Evolutionary conservation across 2,888 invertebrate species (phyloP).

Genomic region (Axea sp.): DNA sequence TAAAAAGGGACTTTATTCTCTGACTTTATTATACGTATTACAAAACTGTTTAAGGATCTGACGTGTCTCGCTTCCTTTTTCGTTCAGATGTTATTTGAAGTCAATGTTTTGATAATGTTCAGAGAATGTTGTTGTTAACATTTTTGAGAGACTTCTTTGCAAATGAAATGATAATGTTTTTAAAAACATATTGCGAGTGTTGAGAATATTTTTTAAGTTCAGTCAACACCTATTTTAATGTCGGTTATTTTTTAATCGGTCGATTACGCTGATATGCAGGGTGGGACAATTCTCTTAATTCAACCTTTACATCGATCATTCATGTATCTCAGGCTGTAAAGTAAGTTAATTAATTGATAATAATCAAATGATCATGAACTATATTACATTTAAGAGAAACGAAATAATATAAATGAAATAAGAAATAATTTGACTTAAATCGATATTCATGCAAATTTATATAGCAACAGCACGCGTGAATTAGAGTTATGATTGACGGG

Average conservation of each 20-base stretch:
- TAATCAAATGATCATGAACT: conserved; percentile 67
- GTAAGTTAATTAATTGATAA: conserved; percentile 76
- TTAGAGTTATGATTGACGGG: conserved; percentile 45
- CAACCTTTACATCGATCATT: conserved; percentile 72
- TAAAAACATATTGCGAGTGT: neutral
- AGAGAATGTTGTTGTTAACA: neutral
- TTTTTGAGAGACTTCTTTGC: neutral
- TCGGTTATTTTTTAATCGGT: conserved; percentile 13
- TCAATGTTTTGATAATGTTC: neutral
- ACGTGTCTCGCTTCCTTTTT: conserved; percentile 13
- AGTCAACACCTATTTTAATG: conserved; percentile 1
- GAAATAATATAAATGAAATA: conserved; percentile 28
- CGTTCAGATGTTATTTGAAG: neutral
- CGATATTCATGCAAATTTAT: conserved; percentile 41
- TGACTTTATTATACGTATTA: neutral
- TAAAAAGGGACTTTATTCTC: conserved; percentile 10
- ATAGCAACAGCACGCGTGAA: conserved; percentile 52
- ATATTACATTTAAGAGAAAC: conserved; percentile 34
- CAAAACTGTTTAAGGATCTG: conserved; percentile 16
- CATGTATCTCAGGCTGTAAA: conserved; percentile 76
- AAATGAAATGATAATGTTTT: neutral
- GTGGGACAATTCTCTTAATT: conserved; percentile 71
- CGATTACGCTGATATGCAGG: conserved; percentile 45
- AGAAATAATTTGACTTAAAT: conserved; percentile 23
- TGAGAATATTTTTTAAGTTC: neutral